Conservation (phyloP, 2,113 vertebrate species). For the Myodes glareolus region DNA sequence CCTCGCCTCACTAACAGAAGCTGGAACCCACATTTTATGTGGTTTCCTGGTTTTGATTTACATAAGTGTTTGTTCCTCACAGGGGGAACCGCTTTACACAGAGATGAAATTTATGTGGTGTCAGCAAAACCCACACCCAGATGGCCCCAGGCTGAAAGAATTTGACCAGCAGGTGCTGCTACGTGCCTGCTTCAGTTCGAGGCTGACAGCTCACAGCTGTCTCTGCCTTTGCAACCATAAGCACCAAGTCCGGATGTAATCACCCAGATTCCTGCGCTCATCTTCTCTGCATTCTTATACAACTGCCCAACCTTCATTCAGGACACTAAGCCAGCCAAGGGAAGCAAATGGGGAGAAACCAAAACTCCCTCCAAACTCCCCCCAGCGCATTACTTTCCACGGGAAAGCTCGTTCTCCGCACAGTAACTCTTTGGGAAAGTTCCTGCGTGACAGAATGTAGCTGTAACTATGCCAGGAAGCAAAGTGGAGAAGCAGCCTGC, state of each 20-base stretch:
- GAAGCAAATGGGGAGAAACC: not conserved
- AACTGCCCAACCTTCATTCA: not conserved
- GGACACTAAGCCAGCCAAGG: not conserved
- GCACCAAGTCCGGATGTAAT: not conserved
- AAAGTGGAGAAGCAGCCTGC: not conserved
- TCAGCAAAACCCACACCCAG: slow-evolving; percentile 54
- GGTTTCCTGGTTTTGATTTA: slow-evolving; percentile 60
- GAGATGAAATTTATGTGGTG: slow-evolving; percentile 54
- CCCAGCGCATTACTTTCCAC: slow-evolving; percentile 32
- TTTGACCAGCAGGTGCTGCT: slow-evolving; percentile 55
- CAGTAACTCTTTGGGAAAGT: slow-evolving; percentile 14
- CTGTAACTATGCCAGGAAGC: not conserved
- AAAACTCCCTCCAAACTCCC: not conserved
- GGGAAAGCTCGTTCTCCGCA: not conserved
- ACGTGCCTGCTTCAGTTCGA: not conserved
- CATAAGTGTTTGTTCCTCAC: slow-evolving; percentile 1
- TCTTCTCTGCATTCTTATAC: slow-evolving; percentile 16
- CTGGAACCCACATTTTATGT: slow-evolving; percentile 19
- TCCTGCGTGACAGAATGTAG: not conserved
- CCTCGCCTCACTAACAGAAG: slow-evolving; percentile 51
- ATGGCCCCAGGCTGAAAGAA: slow-evolving; percentile 42
- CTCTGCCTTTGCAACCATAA: slow-evolving; percentile 18
- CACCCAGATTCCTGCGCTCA: not conserved
- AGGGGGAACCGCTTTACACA: not conserved
- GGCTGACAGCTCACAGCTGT: slow-evolving; percentile 50